Evolutionary conservation across 2,797 vertebrate genomes (phyloP).

Genomic region (Enteromius treurensis): DNA sequence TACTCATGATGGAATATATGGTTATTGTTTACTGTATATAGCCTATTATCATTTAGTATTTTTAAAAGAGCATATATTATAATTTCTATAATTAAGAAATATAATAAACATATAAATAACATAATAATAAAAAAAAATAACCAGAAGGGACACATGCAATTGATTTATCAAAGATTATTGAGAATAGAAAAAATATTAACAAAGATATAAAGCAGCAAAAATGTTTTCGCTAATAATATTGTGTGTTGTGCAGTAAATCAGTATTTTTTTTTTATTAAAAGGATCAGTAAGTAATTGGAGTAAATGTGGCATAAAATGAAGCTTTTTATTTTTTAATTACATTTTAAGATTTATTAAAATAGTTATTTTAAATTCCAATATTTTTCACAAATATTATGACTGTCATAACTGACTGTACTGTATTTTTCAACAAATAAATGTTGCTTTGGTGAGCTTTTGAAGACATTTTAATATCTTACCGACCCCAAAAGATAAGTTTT

Average conservation of each 20-base stretch:
- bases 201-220: neutral
- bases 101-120: too few species aligned
- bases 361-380: neutral
- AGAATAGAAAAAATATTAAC: neutral
- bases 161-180: neutral
- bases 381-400: slow-evolving; percentile 3
- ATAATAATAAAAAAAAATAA: neutral
- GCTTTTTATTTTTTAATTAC: neutral
- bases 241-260: neutral
- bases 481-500: neutral
- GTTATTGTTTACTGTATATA: neutral
- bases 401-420: too few species aligned
- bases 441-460: neutral
- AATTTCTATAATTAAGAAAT: neutral
- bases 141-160: neutral
- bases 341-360: neutral
- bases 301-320: neutral
- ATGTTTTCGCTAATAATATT: neutral
- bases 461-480: neutral
- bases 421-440: neutral
- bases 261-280: neutral
- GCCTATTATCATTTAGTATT: neutral
- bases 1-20: neutral
- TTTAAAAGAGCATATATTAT: neutral
- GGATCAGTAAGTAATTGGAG: neutral